Percentiles rank a stretch among this genome's conserved stretches.
Conservation (phyloP, 2,888 invertebrate species). For the Cordilura impudica region DNA sequence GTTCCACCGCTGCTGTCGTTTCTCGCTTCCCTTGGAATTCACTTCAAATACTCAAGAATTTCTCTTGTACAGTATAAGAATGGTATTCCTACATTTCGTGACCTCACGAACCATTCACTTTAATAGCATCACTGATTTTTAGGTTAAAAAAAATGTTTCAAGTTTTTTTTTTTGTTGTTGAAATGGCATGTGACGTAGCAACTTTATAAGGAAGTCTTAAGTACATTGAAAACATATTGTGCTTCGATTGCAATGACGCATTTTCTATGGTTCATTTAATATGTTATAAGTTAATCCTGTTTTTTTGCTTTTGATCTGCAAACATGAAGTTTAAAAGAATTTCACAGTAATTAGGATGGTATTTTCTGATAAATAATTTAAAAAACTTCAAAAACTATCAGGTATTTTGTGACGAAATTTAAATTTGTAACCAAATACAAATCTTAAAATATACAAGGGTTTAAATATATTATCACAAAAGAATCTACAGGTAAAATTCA, state of each 20-base stretch:
- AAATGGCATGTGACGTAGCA: conserved; percentile 43
- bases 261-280: conserved; percentile 48
- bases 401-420: conserved; percentile 10
- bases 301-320: neutral
- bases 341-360: too few species aligned
- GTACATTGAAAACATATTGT: neutral
- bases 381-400: too few species aligned
- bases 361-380: too few species aligned
- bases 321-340: too few species aligned
- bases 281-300: neutral
- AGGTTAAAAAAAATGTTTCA: conserved; percentile 35
- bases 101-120: conserved; percentile 57
- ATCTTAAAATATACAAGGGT: neutral
- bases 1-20: conserved; percentile 52
- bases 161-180: conserved; percentile 3
- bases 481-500: conserved; percentile 52
- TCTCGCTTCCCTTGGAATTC: conserved; percentile 31
- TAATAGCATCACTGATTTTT: conserved; percentile 58
- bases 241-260: conserved; percentile 51
- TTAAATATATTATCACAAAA: neutral
- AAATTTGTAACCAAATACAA: neutral
- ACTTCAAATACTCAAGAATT: conserved; percentile 36
- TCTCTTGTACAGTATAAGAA: conserved; percentile 7
- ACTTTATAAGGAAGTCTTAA: neutral
- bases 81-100: conserved; percentile 50